Conservation (phyloP, 2,797 vertebrate species). For the Luscinia luscinia region DNA sequence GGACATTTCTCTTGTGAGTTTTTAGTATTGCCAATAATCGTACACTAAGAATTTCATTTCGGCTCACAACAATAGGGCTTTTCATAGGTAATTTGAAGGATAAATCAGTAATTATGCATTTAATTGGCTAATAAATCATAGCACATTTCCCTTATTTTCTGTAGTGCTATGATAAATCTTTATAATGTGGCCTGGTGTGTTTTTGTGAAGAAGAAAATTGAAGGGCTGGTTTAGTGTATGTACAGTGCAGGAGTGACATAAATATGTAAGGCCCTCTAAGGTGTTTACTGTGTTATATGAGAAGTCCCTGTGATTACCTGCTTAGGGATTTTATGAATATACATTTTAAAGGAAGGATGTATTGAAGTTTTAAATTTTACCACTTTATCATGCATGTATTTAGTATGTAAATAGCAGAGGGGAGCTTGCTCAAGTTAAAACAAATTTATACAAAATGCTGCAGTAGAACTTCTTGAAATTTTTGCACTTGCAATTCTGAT, state of each 20-base stretch:
- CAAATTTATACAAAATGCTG: not conserved
- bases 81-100: constrained; percentile 32
- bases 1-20: not conserved
- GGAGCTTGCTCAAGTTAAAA: not conserved
- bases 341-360: not conserved
- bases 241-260: not conserved
- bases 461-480: not conserved
- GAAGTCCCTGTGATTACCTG: not conserved
- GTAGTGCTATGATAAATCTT: constrained; percentile 12
- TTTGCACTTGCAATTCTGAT: not conserved
- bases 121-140: constrained; percentile 67
- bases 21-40: not conserved
- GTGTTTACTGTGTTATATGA: not conserved
- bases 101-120: constrained; percentile 49
- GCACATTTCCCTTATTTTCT: constrained; percentile 35
- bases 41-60: not conserved
- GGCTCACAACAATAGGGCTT: constrained; percentile 2
- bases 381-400: not conserved
- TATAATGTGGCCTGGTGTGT: not conserved
- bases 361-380: not conserved
- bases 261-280: not conserved
- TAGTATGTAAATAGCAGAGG: not conserved
- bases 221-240: not conserved
- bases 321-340: not conserved
- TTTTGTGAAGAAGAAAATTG: not conserved